Evolutionary conservation across 2,888 invertebrate species (phyloP).

Genomic region (Diachrysia chrysitis): DNA sequence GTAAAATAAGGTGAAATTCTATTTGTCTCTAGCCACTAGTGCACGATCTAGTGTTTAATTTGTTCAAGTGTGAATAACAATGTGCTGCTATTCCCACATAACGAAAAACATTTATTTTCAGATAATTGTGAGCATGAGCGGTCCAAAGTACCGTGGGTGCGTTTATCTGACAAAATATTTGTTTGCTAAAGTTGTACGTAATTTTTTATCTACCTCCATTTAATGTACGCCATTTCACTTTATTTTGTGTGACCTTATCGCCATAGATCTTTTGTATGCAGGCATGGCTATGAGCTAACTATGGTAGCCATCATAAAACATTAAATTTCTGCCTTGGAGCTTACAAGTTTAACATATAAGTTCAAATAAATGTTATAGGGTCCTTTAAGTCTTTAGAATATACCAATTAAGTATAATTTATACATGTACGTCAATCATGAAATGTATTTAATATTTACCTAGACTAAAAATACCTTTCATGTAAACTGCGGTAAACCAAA

Average conservation of each 20-base stretch:
- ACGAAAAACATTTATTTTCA: too few species aligned
- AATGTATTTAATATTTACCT: not conserved
- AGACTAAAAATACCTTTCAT: not conserved
- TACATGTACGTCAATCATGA: not conserved
- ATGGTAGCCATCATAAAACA: not conserved
- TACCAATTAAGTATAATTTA: not conserved
- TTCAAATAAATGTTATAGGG: not conserved
- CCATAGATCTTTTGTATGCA: not conserved
- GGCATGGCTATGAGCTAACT: not conserved
- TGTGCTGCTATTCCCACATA: too few species aligned
- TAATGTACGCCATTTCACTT: not conserved
- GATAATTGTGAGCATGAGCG: not conserved
- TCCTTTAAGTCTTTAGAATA: not conserved
- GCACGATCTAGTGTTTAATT: too few species aligned
- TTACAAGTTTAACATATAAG: too few species aligned
- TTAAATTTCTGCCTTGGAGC: not conserved
- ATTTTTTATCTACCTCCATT: not conserved
- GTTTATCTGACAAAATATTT: not conserved
- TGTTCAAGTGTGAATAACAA: too few species aligned
- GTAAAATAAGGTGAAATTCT: too few species aligned
- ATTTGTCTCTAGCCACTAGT: too few species aligned
- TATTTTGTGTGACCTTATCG: not conserved
- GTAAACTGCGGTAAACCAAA: constrained; percentile 14
- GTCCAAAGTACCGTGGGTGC: not conserved
- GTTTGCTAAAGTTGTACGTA: not conserved